phyloP scores from a whole-genome alignment of 1,140 invertebrate genomes.

The Aphelinus certus region DNA sequence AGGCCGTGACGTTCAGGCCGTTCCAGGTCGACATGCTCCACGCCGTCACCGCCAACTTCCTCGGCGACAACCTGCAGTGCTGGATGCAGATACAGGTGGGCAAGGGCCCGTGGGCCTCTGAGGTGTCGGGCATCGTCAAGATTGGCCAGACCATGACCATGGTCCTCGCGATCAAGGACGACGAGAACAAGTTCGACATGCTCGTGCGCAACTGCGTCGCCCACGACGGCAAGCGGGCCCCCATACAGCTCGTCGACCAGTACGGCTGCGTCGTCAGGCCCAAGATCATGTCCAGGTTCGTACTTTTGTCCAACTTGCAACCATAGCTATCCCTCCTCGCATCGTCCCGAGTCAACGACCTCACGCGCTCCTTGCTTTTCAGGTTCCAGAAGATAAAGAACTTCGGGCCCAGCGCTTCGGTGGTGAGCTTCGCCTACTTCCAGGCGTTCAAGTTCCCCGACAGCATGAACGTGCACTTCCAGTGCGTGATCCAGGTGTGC shows the following conservation, averaged over 20 bases:
- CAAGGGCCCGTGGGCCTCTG: constrained; percentile 93
- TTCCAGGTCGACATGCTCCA: constrained; percentile 95
- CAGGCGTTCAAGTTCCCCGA: constrained; percentile 97
- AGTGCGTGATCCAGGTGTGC: constrained; percentile 95
- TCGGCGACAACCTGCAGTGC: constrained; percentile 93
- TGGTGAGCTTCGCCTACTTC: constrained; percentile 95
- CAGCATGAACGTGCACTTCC: constrained; percentile 97
- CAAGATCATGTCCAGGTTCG: constrained; percentile 85
- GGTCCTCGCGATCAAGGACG: constrained; percentile 94
- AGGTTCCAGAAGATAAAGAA: constrained; percentile 97
- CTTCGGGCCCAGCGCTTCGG: constrained; percentile 91
- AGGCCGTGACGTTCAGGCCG: constrained; percentile 91
- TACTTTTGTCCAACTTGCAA: neutral
- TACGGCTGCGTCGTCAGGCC: constrained; percentile 91
- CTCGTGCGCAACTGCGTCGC: constrained; percentile 92
- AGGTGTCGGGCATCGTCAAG: constrained; percentile 93
- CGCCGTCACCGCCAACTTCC: constrained; percentile 92
- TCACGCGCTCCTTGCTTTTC: constrained; percentile 12
- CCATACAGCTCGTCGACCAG: constrained; percentile 92
- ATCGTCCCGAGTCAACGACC: neutral
- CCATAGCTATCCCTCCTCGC: neutral
- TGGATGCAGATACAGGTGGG: constrained; percentile 97
- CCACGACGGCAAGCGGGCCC: constrained; percentile 90
- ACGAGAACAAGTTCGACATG: constrained; percentile 96
- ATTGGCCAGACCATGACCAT: constrained; percentile 97